A percentile compares a stretch with the other conserved stretches of the same genome.
phyloP scores from a whole-genome alignment of 1,140 invertebrate species.

The Branchinecta lindahli region DNA sequence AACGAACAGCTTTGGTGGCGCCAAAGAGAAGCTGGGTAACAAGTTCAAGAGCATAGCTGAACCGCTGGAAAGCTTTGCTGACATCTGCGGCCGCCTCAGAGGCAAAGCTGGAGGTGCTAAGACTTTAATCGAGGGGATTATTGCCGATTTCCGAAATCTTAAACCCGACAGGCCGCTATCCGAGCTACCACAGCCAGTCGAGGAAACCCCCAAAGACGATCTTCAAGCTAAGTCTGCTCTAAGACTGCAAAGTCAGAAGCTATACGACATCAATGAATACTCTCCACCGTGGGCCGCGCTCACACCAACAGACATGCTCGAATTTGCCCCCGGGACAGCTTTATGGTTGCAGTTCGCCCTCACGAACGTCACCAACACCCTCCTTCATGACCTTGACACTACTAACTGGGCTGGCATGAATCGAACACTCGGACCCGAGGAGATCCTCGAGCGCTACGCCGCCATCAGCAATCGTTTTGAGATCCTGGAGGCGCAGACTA shows the following conservation, averaged over 20 bases:
- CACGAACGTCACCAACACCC: constrained; percentile 11
- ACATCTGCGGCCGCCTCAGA: neutral
- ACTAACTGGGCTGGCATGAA: constrained; percentile 16
- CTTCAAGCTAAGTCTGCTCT: neutral
- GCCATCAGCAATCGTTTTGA: constrained; percentile 14
- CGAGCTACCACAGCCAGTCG: neutral
- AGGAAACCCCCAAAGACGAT: neutral
- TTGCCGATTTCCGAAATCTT: neutral
- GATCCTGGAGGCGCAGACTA: constrained; percentile 1
- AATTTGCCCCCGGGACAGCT: neutral
- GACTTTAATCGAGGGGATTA: neutral
- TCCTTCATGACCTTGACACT: constrained; percentile 15
- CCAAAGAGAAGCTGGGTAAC: no score
- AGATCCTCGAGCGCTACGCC: constrained; percentile 19
- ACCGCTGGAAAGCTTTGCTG: neutral
- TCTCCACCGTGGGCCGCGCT: neutral
- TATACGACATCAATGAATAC: neutral
- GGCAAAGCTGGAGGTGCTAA: neutral
- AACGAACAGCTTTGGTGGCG: no score
- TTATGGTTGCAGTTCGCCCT: constrained; percentile 18
- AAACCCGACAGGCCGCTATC: neutral
- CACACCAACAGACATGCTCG: neutral
- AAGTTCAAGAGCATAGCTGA: neutral
- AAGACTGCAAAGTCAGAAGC: neutral
- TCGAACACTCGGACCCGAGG: constrained; percentile 15